A percentile compares a stretch with the other conserved stretches of the same genome.
Evolutionary conservation across 2,113 vertebrate genomes (phyloP).

Genomic region (Martes martes): DNA sequence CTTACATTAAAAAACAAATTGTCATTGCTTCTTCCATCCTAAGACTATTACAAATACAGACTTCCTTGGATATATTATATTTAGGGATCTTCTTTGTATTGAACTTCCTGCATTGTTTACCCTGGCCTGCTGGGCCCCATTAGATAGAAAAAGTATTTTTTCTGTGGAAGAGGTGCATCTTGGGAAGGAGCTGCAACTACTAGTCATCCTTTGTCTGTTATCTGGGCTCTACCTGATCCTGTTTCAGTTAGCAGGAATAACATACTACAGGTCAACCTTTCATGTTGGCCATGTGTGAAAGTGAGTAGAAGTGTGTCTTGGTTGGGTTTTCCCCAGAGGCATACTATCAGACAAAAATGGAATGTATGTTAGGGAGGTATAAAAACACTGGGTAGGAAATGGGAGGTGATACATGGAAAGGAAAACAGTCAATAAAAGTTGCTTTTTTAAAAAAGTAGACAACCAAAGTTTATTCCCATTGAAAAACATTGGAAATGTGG

Average conservation of each 20-base stretch:
- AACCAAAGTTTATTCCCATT: not conserved
- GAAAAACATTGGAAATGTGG: not conserved
- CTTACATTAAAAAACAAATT: conserved; percentile 24
- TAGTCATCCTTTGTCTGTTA: not conserved
- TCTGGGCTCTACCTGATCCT: not conserved
- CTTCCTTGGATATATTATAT: not conserved
- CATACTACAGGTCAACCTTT: not conserved
- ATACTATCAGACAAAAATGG: not conserved
- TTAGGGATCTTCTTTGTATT: not conserved
- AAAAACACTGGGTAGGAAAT: not conserved
- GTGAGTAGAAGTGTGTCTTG: not conserved
- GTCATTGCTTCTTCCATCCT: not conserved
- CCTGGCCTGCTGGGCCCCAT: not conserved
- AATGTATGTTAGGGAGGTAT: not conserved
- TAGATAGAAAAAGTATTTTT: not conserved
- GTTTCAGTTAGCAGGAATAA: not conserved
- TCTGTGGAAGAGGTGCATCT: not conserved
- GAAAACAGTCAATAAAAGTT: not conserved
- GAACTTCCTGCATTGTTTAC: not conserved
- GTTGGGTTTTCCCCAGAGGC: not conserved
- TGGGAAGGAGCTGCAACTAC: not conserved
- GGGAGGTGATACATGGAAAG: not conserved
- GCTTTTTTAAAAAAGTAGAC: not conserved
- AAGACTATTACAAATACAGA: not conserved
- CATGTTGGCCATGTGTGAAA: not conserved